Evolutionary conservation across 2,888 invertebrate genomes (phyloP).

Genomic region (Volucella bombylans): DNA sequence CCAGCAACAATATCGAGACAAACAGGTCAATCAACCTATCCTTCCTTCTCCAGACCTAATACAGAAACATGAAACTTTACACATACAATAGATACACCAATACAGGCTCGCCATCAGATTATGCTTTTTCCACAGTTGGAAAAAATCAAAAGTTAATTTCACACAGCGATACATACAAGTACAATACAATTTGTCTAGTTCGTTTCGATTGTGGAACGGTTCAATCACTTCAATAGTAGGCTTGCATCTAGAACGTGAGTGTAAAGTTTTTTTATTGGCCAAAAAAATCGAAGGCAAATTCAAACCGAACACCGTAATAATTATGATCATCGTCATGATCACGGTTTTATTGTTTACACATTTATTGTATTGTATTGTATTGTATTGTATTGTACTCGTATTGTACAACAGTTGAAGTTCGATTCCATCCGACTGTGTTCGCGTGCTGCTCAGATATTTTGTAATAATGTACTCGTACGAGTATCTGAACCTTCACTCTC

Average conservation of each 20-base stretch:
- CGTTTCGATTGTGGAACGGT: constrained; percentile 32
- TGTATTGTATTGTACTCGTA: constrained; percentile 11
- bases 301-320: not conserved
- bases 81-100: constrained; percentile 10
- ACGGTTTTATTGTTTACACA: constrained; percentile 55
- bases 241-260: constrained; percentile 37
- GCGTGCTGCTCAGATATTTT: constrained; percentile 54
- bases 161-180: constrained; percentile 23
- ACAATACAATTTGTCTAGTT: not conserved
- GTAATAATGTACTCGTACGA: constrained; percentile 25
- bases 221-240: not conserved
- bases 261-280: constrained; percentile 19
- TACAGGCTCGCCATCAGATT: not conserved
- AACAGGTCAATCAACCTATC: constrained; percentile 73
- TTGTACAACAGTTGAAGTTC: not conserved
- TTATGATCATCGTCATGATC: constrained; percentile 56
- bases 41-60: constrained; percentile 39
- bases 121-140: constrained; percentile 4
- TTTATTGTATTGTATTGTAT: constrained; percentile 12
- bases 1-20: constrained; percentile 34
- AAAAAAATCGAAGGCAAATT: not conserved
- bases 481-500: constrained; percentile 55
- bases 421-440: not conserved
- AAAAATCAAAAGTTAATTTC: constrained; percentile 61
- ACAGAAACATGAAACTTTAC: not conserved